phyloP scores from a whole-genome alignment of 2,797 vertebrate genomes.

The Carcharodon carcharias region DNA sequence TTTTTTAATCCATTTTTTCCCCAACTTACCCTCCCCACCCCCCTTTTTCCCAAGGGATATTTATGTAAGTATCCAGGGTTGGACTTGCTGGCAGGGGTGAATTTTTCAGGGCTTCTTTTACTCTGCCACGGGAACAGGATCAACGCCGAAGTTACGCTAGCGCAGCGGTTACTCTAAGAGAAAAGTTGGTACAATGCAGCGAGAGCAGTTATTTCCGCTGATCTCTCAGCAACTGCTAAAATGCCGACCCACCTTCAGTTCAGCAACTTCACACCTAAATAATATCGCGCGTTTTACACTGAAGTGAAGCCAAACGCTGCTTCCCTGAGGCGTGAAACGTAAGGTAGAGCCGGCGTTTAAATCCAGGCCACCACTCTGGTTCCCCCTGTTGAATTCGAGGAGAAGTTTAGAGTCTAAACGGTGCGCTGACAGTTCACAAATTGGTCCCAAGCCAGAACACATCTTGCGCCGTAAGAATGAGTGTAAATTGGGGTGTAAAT shows the following conservation, averaged over 20 bases:
- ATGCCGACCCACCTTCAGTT: background rate
- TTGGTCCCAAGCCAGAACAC: background rate
- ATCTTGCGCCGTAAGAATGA: background rate
- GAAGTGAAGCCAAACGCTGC: background rate
- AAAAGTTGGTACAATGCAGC: background rate
- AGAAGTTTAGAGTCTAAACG: too few species aligned
- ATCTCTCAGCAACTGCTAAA: background rate
- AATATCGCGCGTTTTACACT: background rate
- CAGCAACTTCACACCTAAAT: background rate
- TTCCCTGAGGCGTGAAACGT: background rate
- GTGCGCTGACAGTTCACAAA: background rate
- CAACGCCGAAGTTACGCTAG: background rate
- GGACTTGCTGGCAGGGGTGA: background rate
- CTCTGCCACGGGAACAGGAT: too few species aligned
- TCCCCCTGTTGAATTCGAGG: background rate
- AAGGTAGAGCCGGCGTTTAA: background rate
- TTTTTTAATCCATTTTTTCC: too few species aligned
- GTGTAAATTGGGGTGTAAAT: background rate
- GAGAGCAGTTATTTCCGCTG: background rate
- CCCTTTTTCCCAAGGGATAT: too few species aligned
- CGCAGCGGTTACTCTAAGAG: background rate
- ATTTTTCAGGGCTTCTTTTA: too few species aligned
- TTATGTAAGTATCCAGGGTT: background rate
- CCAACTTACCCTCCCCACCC: too few species aligned
- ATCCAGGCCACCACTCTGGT: background rate